Evolutionary conservation across 2,888 invertebrate species (phyloP), one percentile per base, ranked within the genome.

Genomic region (Caenorhabditis afra): DNA sequence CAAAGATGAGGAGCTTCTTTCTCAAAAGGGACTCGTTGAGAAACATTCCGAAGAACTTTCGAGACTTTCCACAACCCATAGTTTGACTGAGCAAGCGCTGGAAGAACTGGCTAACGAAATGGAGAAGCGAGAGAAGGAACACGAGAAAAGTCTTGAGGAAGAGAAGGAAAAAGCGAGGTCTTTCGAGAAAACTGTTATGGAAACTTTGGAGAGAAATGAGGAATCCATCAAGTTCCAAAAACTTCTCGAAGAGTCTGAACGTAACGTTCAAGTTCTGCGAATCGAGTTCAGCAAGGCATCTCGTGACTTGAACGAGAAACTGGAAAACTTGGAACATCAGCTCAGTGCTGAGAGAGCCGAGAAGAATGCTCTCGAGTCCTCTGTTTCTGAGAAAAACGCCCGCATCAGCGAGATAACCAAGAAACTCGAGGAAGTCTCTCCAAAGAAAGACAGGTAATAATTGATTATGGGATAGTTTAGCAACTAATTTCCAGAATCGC

Each of bases 401-500:
- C 29, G 7, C 4, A 29, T 29, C 29, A 29, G 29, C 29, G 29
- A 29, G 29, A 29, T 67, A 23, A 39, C 16, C 22, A 67, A 49
- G 22, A 45, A 39, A 12, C 22, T 67, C 3, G 57, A 29, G 22
- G 57, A 67, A 3, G 50, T 50, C 16, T 57, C 57, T 20, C 57
- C 66, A 35, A 58, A 50, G 23, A 67, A 57, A 37, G 64, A 64
- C 50, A 64, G 39, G 66, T 67, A 8, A 58, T 47, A 22, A 23
- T 12, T 16, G 5, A 16, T 14, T 35, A 10, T 23, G 16, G 18
- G 5, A 39, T 20, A n/a, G 7, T 22, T 20, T 23, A 16, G 11
- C 23, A 29, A 10, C n/a, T 41, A 11, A 8, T 41, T 64, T 52
- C 41, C 55, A 57, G 57, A 47, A 18, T 57, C 22, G n/a, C 49